These are phyloP conservation scores for Cepphus grylle DNA, from an alignment of 2,113 vertebrate genomes.

Conservation along the genomic window DNA sequence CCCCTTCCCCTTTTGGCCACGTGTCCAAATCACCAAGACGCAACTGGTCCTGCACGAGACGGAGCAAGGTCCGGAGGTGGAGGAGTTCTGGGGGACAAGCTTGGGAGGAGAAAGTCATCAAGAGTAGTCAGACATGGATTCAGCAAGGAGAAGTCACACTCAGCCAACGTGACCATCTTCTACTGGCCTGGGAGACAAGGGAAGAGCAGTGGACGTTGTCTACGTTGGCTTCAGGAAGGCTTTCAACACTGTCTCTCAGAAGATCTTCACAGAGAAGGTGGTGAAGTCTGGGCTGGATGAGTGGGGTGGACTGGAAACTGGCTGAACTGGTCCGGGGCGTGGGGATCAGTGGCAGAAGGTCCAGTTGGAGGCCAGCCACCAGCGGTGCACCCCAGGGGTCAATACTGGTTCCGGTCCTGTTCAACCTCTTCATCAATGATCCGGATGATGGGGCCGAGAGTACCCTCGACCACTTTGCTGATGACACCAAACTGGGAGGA, in stretches of 20 bases:
- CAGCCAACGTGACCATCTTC: background rate
- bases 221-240: background rate
- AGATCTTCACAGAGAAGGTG: background rate
- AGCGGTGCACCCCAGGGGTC: background rate
- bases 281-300: background rate
- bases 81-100: background rate
- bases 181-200: background rate
- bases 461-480: background rate
- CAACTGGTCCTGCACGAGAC: rapidly evolving
- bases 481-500: background rate
- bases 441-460: background rate
- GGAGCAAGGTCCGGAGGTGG: background rate
- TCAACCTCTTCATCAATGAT: background rate
- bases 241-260: background rate
- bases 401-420: background rate
- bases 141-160: background rate
- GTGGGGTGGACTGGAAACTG: background rate
- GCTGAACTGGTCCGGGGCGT: background rate
- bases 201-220: background rate
- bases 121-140: background rate
- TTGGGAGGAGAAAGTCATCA: background rate
- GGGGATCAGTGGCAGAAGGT: background rate
- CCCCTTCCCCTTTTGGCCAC: background rate
- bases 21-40: background rate
- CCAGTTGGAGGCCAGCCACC: background rate